A percentile compares a stretch with the other conserved stretches of the same genome.
Conservation (phyloP, 2,888 invertebrate species). For the Epinotia bilunana region DNA sequence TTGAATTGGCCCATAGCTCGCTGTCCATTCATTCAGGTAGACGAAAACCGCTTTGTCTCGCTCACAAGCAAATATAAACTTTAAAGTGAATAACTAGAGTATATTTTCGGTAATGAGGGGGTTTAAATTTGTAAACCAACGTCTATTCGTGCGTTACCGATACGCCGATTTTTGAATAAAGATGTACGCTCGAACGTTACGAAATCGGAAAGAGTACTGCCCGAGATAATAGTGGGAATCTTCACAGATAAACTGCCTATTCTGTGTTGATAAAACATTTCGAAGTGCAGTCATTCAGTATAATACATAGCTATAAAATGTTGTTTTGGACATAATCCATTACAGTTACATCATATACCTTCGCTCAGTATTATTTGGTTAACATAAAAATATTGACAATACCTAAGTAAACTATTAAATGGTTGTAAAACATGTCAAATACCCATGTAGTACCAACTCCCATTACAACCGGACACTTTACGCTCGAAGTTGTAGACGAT, state of each 20-base stretch:
- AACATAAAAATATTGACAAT: no score
- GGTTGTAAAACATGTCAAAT: no score
- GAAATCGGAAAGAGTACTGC: conserved; percentile 22
- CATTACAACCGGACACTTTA: no score
- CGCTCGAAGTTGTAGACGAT: no score
- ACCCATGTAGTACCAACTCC: no score
- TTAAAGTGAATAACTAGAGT: conserved; percentile 2
- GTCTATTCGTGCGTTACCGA: conserved; percentile 48
- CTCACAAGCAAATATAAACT: conserved; percentile 3
- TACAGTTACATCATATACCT: neutral
- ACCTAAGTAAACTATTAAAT: no score
- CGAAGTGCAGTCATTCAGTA: neutral
- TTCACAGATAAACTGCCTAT: conserved; percentile 12
- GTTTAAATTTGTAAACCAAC: conserved; percentile 29
- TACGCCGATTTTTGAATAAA: conserved; percentile 44
- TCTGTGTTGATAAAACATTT: conserved; percentile 11
- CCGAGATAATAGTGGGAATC: conserved; percentile 27
- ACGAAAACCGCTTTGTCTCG: conserved; percentile 21
- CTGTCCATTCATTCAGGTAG: conserved; percentile 44
- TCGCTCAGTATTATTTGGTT: neutral
- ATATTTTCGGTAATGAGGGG: neutral
- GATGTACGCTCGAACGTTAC: conserved; percentile 29
- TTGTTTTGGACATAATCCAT: neutral
- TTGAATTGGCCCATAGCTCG: conserved; percentile 40
- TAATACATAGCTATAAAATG: conserved; percentile 6